A percentile compares a stretch with the other conserved stretches of the same genome.
These are phyloP conservation scores for Pseudorectes ferrugineus DNA, from an alignment of 2,113 vertebrate species.

Conservation along the genomic window DNA sequence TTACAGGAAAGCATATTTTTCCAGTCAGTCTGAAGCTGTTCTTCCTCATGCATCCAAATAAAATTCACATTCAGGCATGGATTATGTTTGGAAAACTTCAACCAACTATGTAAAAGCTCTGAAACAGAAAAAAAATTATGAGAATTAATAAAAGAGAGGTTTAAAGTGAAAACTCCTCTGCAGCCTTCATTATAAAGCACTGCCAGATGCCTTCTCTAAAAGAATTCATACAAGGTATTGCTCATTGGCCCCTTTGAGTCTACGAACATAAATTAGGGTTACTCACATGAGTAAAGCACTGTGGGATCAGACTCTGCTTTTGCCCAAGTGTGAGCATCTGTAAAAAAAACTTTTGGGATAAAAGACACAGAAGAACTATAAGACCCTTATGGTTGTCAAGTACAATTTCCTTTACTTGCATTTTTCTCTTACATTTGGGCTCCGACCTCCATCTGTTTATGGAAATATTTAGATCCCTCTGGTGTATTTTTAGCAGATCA, in stretches of 20 bases:
- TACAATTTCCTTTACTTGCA: slow-evolving; percentile 73
- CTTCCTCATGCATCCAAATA: slow-evolving; percentile 17
- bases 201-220: slow-evolving; percentile 50
- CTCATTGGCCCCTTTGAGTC: slow-evolving; percentile 15
- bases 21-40: not conserved
- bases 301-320: slow-evolving; percentile 18
- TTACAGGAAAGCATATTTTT: slow-evolving; percentile 8
- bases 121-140: not conserved
- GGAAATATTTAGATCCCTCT: slow-evolving; percentile 65
- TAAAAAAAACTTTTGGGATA: slow-evolving; percentile 64
- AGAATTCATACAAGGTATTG: slow-evolving; percentile 9
- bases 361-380: slow-evolving; percentile 68
- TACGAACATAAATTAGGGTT: slow-evolving; percentile 6
- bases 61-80: slow-evolving; percentile 12
- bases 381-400: slow-evolving; percentile 73
- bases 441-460: slow-evolving; percentile 73
- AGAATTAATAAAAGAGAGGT: slow-evolving; percentile 21
- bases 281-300: not conserved
- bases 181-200: slow-evolving; percentile 25
- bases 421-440: slow-evolving; percentile 64
- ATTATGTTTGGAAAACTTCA: slow-evolving; percentile 13
- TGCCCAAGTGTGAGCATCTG: slow-evolving; percentile 39
- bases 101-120: not conserved
- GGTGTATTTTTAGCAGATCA: slow-evolving; percentile 73
- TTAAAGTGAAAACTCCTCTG: slow-evolving; percentile 22